Evolutionary conservation across 2,888 invertebrate genomes (phyloP).

Genomic region (Serrognathus titanus): DNA sequence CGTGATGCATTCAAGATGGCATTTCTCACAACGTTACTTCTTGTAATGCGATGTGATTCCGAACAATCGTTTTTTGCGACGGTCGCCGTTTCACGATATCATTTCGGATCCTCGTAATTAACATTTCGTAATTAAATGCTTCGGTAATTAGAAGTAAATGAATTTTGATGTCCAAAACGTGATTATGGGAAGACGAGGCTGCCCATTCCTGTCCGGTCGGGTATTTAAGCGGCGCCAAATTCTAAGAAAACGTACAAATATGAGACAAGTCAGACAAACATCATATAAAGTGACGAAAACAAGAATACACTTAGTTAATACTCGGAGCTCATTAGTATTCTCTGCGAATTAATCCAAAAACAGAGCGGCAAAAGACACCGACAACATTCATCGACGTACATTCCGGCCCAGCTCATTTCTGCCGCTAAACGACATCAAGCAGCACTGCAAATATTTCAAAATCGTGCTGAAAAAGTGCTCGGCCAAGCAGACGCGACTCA

Average conservation of each 20-base stretch:
- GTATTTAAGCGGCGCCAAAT: constrained; percentile 1
- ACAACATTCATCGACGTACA: constrained; percentile 42
- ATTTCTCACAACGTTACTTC: no score
- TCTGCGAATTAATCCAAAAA: constrained; percentile 49
- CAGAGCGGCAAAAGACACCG: constrained; percentile 46
- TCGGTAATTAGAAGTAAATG: neutral
- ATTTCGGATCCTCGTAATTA: neutral
- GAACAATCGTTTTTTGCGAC: neutral
- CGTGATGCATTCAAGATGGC: no score
- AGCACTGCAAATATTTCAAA: constrained; percentile 48
- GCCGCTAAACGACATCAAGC: constrained; percentile 47
- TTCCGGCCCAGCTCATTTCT: constrained; percentile 45
- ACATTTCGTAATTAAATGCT: neutral
- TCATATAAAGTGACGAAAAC: constrained; percentile 41
- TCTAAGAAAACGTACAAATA: constrained; percentile 3
- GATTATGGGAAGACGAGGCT: neutral
- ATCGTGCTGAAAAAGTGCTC: constrained; percentile 46
- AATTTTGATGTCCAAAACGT: constrained; percentile 3
- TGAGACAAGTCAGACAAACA: constrained; percentile 3
- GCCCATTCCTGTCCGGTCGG: neutral
- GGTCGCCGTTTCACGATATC: neutral
- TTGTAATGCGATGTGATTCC: no score
- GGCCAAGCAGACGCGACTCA: constrained; percentile 41
- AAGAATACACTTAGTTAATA: constrained; percentile 47
- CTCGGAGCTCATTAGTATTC: constrained; percentile 48